A percentile compares a stretch with the other conserved stretches of the same genome.
phyloP scores from a whole-genome alignment of 2,888 invertebrate genomes.

The Nephrotoma flavescens region DNA sequence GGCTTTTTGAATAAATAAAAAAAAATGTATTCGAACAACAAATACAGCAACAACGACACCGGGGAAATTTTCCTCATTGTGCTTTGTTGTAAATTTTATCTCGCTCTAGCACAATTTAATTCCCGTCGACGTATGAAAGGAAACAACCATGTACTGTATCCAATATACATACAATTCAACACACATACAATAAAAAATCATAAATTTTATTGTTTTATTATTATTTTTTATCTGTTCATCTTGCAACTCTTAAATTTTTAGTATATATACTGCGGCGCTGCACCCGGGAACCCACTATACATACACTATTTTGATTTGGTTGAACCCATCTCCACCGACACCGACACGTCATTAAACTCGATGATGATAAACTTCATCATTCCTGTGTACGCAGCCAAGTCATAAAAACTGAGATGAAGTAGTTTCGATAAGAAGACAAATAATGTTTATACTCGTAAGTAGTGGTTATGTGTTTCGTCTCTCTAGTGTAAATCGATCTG shows the following conservation, averaged over 20 bases:
- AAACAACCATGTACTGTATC: not conserved
- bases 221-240: not conserved
- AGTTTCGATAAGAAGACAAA: not conserved
- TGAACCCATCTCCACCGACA: not conserved
- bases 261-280: no score
- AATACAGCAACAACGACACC: not conserved
- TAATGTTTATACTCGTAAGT: not conserved
- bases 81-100: not conserved
- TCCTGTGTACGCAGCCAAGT: not conserved
- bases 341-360: not conserved
- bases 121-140: not conserved
- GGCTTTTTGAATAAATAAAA: not conserved
- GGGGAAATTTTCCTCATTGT: not conserved
- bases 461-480: not conserved
- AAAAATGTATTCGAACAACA: not conserved
- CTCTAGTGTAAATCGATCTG: not conserved
- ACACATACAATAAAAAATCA: not conserved
- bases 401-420: not conserved
- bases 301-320: not conserved
- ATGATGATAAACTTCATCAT: not conserved
- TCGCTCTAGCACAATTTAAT: not conserved
- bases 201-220: not conserved
- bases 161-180: not conserved
- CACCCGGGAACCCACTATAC: not conserved
- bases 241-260: not conserved